Base-by-base conservation (phyloP, 1,140 invertebrate species). In the Atta texana region DNA sequence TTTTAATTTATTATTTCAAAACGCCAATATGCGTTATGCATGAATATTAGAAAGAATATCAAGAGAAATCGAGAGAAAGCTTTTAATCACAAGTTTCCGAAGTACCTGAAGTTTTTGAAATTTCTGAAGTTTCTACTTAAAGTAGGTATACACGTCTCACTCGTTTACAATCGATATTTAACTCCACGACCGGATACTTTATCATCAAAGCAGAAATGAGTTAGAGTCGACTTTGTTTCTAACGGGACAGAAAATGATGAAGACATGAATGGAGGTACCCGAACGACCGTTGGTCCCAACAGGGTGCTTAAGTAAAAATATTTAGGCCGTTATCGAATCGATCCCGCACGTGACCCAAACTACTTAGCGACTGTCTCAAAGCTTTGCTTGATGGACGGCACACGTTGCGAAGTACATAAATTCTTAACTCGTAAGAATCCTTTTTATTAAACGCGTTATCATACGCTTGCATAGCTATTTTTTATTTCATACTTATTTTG, bases 271-370 rank as follows among this genome's bases (percentile, higher is more conserved):
- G 80, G 80, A 84, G 69, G 80, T 75, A 34, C 24, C 80, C 55
- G 69, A 84, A 84, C 69, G 80, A 63, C 80, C 80, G 80, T 84
- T 74, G 80, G 82, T 76, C 91, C 91, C 91, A 85, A 84, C 90
- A 89, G 92, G 90, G 90, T 87, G 89, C 86, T 87, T 86, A 82
- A 91, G 86, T 87, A 87, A 92, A 93, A 91, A 93, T 93, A 92
- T 93, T 92, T 93, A 90, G 88, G 68, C 90, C 88, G 85, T 89
- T 88, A 91, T 91, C 88, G 87, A 91, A 87, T 89, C 84, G 85
- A 89, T 55, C 87, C 68, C 72, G 63, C 39, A 74, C 76, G 82
- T 87, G 86, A 89, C 80, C 57, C 77, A 49, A 88, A 71, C 68
- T 87, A 78, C 88, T 87, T 86, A 84, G 66, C 77, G 63, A 82